Conservation (phyloP, 2,888 invertebrate species). For the Halictus quadricinctus region DNA sequence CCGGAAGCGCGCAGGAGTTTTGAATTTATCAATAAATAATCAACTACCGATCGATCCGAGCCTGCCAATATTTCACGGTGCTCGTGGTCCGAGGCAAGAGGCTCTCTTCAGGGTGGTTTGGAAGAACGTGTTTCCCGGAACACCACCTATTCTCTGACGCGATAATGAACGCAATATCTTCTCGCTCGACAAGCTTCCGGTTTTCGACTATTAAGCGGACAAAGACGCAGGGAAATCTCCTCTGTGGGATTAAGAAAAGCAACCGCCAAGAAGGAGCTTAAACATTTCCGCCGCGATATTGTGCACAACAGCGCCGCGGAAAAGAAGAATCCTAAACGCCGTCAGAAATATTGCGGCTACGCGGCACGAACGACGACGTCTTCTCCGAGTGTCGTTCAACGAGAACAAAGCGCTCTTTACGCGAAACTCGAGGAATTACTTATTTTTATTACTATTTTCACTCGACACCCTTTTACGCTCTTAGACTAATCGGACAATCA, state of each 20-base stretch:
- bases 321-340: conserved; percentile 23
- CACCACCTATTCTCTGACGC: too few species aligned
- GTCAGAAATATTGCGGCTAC: conserved; percentile 31
- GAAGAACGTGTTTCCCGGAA: too few species aligned
- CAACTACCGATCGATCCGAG: too few species aligned
- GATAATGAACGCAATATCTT: not conserved
- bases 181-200: not conserved
- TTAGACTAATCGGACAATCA: not conserved
- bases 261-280: conserved; percentile 26
- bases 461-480: not conserved
- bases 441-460: conserved; percentile 4
- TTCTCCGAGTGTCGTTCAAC: conserved; percentile 14
- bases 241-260: conserved; percentile 25
- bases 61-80: too few species aligned
- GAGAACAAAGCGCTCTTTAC: conserved; percentile 34
- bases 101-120: too few species aligned
- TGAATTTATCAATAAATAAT: too few species aligned
- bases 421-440: not conserved
- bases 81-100: too few species aligned
- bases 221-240: not conserved
- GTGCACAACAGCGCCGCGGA: conserved; percentile 2
- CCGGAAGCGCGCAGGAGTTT: too few species aligned
- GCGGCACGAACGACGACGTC: conserved; percentile 20
- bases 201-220: conserved; percentile 16
- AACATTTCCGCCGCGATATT: conserved; percentile 35